Base-by-base conservation (phyloP, 2,113 vertebrate genomes). In the Sclerurus mexicanus region DNA sequence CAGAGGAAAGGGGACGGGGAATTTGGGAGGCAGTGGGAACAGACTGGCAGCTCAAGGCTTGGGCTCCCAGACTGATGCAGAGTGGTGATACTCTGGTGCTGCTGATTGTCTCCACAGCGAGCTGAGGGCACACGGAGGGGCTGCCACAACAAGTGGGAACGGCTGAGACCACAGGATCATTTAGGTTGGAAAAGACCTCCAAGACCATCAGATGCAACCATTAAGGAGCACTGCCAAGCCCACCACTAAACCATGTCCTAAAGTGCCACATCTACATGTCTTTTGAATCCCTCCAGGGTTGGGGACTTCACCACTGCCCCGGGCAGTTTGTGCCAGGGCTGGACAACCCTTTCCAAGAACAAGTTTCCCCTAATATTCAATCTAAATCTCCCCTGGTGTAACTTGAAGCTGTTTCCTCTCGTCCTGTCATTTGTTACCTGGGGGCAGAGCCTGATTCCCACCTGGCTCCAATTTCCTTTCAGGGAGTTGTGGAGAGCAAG, bases 51-150 rank as follows among this genome's bases (percentile, higher is more conserved):
- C 58, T 39, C 37, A 12, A 47, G 35, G 56, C 9, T 2, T 55
- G 20, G 5, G 60, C 7, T 47, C 31, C 18, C 42, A 2, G n/a
- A 6, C 2, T 28, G 4, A 5, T 50, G 37, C 28, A 13, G 24
- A n/a, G 16, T 0, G 1, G n/a, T 2, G 31, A 49, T 52, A 35
- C 37, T 71, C 24, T 17, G 11, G 7, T 25, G 53, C 35, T 44
- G 35, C 58, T 27, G 33, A 9, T 6, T 10, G 22, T 5, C 23
- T 14, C 37, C 8, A 3, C 14, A 3, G 15, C 3, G 1, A 17
- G 27, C 27, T 9, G 2, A 4, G 4, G 25, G 28, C 44, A 10
- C 2, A 0, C 4, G 35, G 73, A 50, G 15, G 14, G 25, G 46
- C 30, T 91, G 72, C 44, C 1, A 1, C 1, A 25, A 7, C 6